Base-by-base conservation (phyloP, 2,797 vertebrate genomes). In the Myotis planiceps region DNA sequence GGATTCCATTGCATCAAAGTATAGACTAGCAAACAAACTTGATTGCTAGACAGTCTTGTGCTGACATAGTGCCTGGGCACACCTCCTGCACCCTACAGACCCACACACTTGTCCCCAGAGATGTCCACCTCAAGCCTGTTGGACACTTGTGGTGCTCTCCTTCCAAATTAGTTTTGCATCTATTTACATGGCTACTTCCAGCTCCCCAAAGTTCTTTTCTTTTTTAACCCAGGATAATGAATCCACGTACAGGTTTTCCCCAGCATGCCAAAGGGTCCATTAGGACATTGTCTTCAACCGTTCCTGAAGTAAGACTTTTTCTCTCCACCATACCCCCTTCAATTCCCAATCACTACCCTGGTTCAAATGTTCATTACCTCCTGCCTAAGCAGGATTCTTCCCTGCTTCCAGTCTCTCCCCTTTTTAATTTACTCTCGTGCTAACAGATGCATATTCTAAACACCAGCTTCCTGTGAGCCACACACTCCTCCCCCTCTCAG, bases 361-460 rank as follows among this genome's bases (percentile, higher is more conserved):
- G 83, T 88, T 96, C 58, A 60, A 49, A 69, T 76, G 69, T 49
- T 96, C 55, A 68, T 89, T 68, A 89, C 47, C 51, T 84, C 12
- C 23, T n/a, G n/a, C 37, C 34, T 75, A 51, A 84, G 29, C n/a
- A 25, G 45, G 49, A 88, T 58, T 87, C 15, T 53, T 79, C 25
- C 83, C 58, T 42, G 80, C 92, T 96, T 97, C 92, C 81, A 65
- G 96, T 32, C 65, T 86, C 93, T 97, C 92, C 47, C 12, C 7
- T 15, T 92, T 90, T 65, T 78, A 72, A 37, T 92, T 87, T 76
- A 76, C 75, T 72, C 34, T 21, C 63, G 74, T 0, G 15, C 42
- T 29, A 89, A 51, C 37, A 79, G 63, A 74, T 21, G 13, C 29
- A 34, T 86, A 69, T 81, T 65, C 65, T 49, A 69, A 74, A 91